phyloP scores from a whole-genome alignment of 1,140 invertebrate species.

The Drosophila azteca region DNA sequence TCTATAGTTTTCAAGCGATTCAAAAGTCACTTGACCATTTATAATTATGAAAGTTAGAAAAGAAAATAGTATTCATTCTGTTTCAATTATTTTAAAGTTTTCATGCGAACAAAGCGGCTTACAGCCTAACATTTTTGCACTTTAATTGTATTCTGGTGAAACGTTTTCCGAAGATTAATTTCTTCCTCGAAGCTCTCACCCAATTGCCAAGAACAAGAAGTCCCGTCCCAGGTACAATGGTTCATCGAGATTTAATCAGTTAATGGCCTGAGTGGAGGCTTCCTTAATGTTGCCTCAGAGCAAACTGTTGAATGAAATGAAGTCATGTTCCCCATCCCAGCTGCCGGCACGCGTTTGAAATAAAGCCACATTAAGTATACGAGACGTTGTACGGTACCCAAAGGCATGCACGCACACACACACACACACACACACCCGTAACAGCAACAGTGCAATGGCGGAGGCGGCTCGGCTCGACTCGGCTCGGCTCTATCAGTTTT shows the following conservation, averaged over 20 bases:
- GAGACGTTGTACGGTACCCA: conserved; percentile 68
- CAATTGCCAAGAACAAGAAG: conserved; percentile 2
- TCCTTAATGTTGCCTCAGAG: neutral
- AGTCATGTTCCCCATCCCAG: neutral
- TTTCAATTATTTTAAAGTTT: too few species aligned
- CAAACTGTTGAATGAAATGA: conserved; percentile 8
- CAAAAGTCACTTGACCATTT: neutral
- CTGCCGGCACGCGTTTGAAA: conserved; percentile 69
- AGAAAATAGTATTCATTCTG: too few species aligned
- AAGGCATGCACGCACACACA: conserved; percentile 73
- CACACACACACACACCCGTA: conserved; percentile 56
- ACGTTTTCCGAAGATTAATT: too few species aligned
- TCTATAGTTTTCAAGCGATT: conserved; percentile 1
- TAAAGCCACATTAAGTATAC: conserved; percentile 76
- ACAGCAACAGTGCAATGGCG: conserved; percentile 37
- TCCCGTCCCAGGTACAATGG: neutral
- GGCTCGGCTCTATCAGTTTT: conserved; percentile 56
- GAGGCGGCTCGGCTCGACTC: neutral
- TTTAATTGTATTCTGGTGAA: too few species aligned
- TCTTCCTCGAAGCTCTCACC: neutral
- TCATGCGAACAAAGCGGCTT: too few species aligned
- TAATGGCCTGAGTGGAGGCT: conserved; percentile 1
- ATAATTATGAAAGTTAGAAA: too few species aligned
- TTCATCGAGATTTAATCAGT: conserved; percentile 30
- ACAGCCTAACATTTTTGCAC: too few species aligned